Conservation (phyloP, 2,113 vertebrate species). For the Proteles cristata region DNA sequence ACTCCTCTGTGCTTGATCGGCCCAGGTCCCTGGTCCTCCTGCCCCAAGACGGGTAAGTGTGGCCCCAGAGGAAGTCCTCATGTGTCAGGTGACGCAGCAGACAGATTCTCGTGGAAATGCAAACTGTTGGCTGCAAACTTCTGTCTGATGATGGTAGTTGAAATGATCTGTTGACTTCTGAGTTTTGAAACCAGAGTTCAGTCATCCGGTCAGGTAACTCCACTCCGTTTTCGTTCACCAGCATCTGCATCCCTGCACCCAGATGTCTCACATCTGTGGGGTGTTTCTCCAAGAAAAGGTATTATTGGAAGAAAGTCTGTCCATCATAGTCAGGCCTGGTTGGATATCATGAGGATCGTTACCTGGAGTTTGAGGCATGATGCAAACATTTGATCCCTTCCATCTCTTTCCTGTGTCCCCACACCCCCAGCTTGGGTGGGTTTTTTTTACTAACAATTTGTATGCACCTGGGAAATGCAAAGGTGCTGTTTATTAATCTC, state of each 20-base stretch:
- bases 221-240: neutral
- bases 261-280: neutral
- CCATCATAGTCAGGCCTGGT: neutral
- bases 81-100: neutral
- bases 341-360: neutral
- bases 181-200: neutral
- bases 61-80: neutral
- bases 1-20: conserved; percentile 94
- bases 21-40: conserved; percentile 94
- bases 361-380: neutral
- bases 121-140: neutral
- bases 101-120: neutral
- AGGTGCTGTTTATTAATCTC: neutral
- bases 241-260: neutral
- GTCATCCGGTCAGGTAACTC: neutral
- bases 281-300: neutral
- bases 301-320: neutral
- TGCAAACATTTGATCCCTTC: neutral
- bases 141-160: neutral
- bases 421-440: neutral
- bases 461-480: neutral
- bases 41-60: conserved; percentile 92
- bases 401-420: neutral
- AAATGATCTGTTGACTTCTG: neutral
- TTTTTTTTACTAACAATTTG: neutral